phyloP scores from a whole-genome alignment of 2,113 vertebrate genomes.

The Odobenus rosmarus region DNA sequence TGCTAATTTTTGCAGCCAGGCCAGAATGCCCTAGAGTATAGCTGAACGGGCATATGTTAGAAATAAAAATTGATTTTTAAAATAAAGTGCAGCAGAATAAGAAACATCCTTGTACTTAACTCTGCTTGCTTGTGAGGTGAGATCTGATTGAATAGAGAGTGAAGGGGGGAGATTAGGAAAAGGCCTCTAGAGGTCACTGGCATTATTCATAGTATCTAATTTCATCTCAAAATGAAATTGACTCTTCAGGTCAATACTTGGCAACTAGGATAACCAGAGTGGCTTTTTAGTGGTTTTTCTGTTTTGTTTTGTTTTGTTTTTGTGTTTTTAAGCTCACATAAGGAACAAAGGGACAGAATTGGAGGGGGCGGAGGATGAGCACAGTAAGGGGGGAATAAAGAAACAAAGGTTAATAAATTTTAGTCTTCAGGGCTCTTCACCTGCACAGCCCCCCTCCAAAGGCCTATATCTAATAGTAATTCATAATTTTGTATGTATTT shows the following conservation, averaged over 20 bases:
- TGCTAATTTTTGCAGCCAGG: not conserved
- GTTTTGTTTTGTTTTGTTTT: not conserved
- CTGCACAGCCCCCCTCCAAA: not conserved
- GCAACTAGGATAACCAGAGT: not conserved
- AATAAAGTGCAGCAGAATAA: not conserved
- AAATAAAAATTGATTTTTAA: slow-evolving; percentile 47
- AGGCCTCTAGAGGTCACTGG: not conserved
- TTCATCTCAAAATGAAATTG: not conserved
- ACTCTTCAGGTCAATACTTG: not conserved
- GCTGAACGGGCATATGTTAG: not conserved
- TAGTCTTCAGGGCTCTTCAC: not conserved
- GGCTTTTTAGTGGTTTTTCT: not conserved
- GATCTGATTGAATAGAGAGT: not conserved
- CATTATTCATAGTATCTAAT: not conserved
- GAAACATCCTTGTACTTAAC: not conserved
- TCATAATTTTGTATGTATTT: not conserved
- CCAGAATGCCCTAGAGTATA: not conserved
- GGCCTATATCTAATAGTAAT: not conserved
- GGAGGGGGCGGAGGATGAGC: not conserved
- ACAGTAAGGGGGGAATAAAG: not conserved
- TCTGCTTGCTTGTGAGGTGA: not conserved
- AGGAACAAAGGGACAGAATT: not conserved
- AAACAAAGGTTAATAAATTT: not conserved
- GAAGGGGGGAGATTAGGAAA: not conserved
- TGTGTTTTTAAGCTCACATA: not conserved